These are phyloP conservation scores for Potamarius usumacintae DNA, from an alignment of 2,113 vertebrate species.

Conservation along the genomic window DNA sequence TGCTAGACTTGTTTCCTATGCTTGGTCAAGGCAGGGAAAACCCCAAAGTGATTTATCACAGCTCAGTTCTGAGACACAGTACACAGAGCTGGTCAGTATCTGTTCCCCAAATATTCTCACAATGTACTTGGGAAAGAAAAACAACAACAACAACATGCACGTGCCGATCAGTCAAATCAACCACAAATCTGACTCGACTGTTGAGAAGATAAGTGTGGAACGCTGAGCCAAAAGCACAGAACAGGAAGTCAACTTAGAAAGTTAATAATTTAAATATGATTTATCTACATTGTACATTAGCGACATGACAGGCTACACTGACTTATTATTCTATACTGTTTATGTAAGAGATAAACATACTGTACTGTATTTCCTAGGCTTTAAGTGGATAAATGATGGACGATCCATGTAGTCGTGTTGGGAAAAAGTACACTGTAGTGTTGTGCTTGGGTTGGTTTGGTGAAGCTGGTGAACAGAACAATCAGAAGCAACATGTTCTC, in stretches of 20 bases:
- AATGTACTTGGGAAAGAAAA: too few relatives aligned
- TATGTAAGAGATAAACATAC: not conserved
- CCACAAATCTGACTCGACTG: not conserved
- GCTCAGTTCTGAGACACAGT: not conserved
- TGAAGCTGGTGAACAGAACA: not conserved
- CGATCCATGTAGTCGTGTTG: not conserved
- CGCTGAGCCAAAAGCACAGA: not conserved
- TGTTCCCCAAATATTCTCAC: not conserved
- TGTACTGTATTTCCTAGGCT: not conserved
- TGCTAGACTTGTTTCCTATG: slow-evolving; percentile 16
- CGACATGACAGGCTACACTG: not conserved
- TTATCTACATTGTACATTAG: too few relatives aligned
- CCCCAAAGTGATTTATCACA: not conserved
- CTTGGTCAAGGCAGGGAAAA: slow-evolving; percentile 9
- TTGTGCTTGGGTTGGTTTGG: not conserved
- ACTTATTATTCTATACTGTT: not conserved
- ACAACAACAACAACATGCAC: not conserved
- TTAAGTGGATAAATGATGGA: not conserved
- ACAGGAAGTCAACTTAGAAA: not conserved
- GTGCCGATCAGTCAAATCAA: not conserved
- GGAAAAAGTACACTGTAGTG: not conserved
- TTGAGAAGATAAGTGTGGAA: not conserved
- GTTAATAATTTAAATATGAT: not conserved
- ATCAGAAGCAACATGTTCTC: not conserved
- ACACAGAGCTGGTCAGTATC: not conserved